Conservation (phyloP, 2,113 vertebrate genomes). For the Lasiurus borealis region DNA sequence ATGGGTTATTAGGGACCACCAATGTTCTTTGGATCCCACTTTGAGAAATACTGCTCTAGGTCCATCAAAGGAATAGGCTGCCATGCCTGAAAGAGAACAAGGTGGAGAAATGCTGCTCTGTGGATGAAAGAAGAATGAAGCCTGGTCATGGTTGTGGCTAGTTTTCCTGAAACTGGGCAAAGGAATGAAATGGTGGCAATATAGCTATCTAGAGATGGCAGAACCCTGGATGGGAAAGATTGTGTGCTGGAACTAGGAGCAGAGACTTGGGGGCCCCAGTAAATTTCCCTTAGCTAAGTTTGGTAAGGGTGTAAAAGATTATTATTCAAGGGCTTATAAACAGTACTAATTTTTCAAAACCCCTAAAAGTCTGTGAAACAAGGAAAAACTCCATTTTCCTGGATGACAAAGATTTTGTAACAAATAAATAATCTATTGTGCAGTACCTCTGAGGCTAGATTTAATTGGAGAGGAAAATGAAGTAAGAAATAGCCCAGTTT, state of each 20-base stretch:
- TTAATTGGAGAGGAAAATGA: background rate
- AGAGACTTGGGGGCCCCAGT: background rate
- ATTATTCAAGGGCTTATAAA: background rate
- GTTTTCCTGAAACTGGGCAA: background rate
- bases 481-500: background rate
- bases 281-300: background rate
- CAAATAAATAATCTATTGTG: conserved; percentile 9
- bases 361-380: background rate
- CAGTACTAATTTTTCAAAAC: background rate
- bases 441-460: background rate
- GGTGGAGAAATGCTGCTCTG: background rate
- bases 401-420: background rate
- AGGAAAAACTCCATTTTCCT: background rate
- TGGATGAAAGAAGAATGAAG: background rate
- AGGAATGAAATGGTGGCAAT: background rate
- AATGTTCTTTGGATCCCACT: background rate
- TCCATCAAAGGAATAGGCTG: background rate
- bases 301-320: background rate
- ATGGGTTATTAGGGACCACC: background rate
- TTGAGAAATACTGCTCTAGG: background rate
- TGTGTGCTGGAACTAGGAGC: background rate
- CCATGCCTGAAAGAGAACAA: background rate
- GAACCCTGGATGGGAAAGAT: background rate
- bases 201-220: background rate
- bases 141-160: background rate